These are phyloP conservation scores for Sminthurides aquaticus DNA, from an alignment of 2,888 invertebrate genomes.

Conservation along the genomic window DNA sequence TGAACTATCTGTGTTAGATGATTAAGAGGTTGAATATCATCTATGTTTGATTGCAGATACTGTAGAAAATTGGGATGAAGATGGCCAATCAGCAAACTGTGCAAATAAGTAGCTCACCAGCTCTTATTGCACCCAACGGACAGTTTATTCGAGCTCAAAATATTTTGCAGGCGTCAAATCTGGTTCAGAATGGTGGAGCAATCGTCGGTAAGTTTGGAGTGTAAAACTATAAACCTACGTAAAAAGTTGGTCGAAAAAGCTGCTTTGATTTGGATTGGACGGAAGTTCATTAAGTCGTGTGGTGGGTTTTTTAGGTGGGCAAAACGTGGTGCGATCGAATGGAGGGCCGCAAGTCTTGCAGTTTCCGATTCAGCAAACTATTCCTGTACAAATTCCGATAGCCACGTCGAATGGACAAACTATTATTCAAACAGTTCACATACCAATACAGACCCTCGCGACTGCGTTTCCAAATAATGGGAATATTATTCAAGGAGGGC, in stretches of 20 bases:
- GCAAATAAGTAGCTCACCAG: constrained; percentile 36
- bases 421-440: constrained; percentile 88
- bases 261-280: no score
- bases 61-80: no score
- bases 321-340: constrained; percentile 64
- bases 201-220: constrained; percentile 25
- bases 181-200: constrained; percentile 39
- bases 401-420: constrained; percentile 82
- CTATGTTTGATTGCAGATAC: no score
- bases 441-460: constrained; percentile 74
- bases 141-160: constrained; percentile 41
- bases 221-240: background rate
- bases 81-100: constrained; percentile 42
- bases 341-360: constrained; percentile 56
- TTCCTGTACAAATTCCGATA: constrained; percentile 86
- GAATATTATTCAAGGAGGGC: constrained; percentile 51
- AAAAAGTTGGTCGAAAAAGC: no score
- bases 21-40: no score
- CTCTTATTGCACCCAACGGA: constrained; percentile 40
- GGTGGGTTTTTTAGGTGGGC: constrained; percentile 50
- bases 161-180: constrained; percentile 38
- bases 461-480: constrained; percentile 53
- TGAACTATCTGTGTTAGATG: no score
- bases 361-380: constrained; percentile 66
- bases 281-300: no score